These are phyloP conservation scores for Australoheros facetus DNA, from an alignment of 2,797 vertebrate genomes.

Conservation along the genomic window DNA sequence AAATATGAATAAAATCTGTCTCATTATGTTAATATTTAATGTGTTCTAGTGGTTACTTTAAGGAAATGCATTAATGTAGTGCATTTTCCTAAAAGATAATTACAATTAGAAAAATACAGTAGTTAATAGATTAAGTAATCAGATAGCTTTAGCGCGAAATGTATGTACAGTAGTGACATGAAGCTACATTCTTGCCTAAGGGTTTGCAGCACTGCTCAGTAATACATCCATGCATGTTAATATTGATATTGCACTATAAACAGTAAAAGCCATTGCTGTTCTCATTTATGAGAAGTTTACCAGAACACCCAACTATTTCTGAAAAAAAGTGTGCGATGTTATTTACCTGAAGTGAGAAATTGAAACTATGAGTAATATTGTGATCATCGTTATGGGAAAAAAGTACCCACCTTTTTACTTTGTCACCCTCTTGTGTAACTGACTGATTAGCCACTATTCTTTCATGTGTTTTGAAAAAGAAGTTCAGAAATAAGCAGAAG, in stretches of 20 bases:
- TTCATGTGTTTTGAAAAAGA: background rate
- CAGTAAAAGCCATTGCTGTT: background rate
- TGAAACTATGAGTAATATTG: slow-evolving; percentile 13
- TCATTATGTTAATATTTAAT: background rate
- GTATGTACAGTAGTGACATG: background rate
- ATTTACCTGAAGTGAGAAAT: background rate
- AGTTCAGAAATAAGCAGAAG: background rate
- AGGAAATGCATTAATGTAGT: background rate
- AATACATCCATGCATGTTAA: background rate
- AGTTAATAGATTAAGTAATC: background rate
- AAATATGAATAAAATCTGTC: background rate
- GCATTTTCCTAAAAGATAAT: background rate
- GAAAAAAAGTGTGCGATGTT: background rate
- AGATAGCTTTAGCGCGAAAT: background rate
- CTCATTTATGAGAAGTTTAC: background rate
- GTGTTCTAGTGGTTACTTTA: background rate
- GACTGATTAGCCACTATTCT: background rate
- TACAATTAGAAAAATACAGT: background rate
- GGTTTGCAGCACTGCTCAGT: background rate
- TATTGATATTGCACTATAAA: background rate
- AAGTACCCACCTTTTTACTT: background rate
- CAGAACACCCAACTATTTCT: background rate
- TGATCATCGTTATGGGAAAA: background rate
- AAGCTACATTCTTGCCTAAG: background rate
- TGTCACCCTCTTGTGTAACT: background rate